These are phyloP conservation scores for Scaptomyza polygonia DNA, from an alignment of 2,888 invertebrate species.

Conservation along the genomic window DNA sequence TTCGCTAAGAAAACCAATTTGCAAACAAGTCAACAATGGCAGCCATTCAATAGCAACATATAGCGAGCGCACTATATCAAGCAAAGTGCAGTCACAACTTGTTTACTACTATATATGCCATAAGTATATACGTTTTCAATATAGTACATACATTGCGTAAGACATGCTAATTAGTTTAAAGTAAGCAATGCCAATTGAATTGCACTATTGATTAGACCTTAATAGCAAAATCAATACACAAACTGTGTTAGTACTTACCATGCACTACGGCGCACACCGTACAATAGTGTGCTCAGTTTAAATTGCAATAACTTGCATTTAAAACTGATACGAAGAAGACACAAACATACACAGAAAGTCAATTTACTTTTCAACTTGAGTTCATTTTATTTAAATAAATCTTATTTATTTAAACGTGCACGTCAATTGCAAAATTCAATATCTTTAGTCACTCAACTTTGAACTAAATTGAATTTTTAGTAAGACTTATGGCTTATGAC, in stretches of 20 bases:
- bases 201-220: conserved; percentile 24
- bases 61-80: conserved; percentile 65
- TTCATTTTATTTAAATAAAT: conserved; percentile 18
- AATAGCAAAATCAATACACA: conserved; percentile 26
- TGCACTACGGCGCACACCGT: background rate
- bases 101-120: conserved; percentile 3
- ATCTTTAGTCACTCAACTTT: too few species aligned
- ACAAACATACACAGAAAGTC: conserved; percentile 1
- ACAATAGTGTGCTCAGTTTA: background rate
- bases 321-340: background rate
- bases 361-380: conserved; percentile 17
- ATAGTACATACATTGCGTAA: conserved; percentile 5
- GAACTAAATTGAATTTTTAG: too few species aligned
- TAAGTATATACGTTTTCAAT: conserved; percentile 3
- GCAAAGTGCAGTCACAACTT: conserved; percentile 62
- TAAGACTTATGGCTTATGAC: background rate
- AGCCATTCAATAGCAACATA: conserved; percentile 47
- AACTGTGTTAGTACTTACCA: background rate
- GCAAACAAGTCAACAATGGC: conserved; percentile 77
- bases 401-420: conserved; percentile 19
- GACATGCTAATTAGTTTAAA: background rate
- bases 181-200: conserved; percentile 3
- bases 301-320: background rate
- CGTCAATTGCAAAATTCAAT: conserved; percentile 5
- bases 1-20: conserved; percentile 72